Evolutionary conservation across 2,797 vertebrate genomes (phyloP), one percentile per base, ranked within the genome.

Genomic region (Etheostoma nigrum): DNA sequence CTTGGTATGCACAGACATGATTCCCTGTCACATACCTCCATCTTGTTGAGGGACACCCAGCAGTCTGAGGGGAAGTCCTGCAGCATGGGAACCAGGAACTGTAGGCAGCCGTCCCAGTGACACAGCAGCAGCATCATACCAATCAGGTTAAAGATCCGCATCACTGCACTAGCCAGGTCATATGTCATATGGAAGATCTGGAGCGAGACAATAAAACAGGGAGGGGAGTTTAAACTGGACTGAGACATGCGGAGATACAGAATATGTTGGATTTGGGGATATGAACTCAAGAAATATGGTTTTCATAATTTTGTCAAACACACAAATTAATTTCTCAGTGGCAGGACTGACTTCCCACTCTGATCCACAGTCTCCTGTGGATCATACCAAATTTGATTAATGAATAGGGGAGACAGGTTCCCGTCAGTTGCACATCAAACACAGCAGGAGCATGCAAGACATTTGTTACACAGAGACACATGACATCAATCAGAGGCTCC

Each of bases 111-210:
- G 0, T 99, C 97, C 97, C 97, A 99, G 92, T 99, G 97, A 78
- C 97, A 99, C 1, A 99, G 92, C 83, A 99, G 91, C 81, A 99
- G 93, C 97, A 99, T 99, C 97, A 99, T 99, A 27, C 95, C 97
- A 1, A 98, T 99, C 84, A 99, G 94, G 92, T 99, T 99, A 88
- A 98, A 89, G 88, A 98, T 99, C 74, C 97, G 94, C 97, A 98
- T 95, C 90, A 99, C 97, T 0, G 97, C 97, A 2, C 97, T 99
- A 66, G 97, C 97, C 93, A 99, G 93, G 93, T 99, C 97, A 1
- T 98, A 98, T 54, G 97, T 98, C 97, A 98, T 98, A 87, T 98
- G 97, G 94, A 98, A 99, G 81, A 99, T 98, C 97, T 98, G 88
- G n/a, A 75, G 45, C 0, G 2, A 54, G 59, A 81, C 14, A 72